Conservation (phyloP, 2,888 invertebrate genomes). For the Drosophila formosana region DNA sequence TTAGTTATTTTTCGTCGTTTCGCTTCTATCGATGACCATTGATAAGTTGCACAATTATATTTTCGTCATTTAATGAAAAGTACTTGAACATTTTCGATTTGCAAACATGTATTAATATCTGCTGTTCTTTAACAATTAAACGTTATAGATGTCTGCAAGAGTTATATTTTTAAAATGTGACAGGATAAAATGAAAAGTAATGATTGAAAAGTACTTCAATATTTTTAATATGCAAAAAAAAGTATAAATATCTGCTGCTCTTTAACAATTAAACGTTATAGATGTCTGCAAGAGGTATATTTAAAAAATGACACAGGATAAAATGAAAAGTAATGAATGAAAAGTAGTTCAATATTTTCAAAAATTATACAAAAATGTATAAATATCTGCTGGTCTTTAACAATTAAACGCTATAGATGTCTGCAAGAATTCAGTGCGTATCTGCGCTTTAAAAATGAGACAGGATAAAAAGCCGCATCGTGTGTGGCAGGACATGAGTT, state of each 20-base stretch:
- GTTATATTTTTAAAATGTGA: not conserved
- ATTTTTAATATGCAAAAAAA: too few relatives aligned
- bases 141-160: slow-evolving; percentile 5
- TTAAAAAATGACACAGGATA: too few relatives aligned
- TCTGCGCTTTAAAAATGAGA: slow-evolving; percentile 10
- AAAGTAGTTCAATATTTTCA: too few relatives aligned
- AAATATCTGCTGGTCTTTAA: not conserved
- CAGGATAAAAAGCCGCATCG: slow-evolving; percentile 5
- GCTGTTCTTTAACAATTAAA: not conserved
- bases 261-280: slow-evolving; percentile 1
- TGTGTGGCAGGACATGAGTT: slow-evolving; percentile 1
- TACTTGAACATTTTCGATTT: not conserved
- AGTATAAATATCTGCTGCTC: not conserved
- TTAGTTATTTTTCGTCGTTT: slow-evolving; percentile 21
- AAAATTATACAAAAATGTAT: too few relatives aligned
- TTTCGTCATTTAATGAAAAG: slow-evolving; percentile 19
- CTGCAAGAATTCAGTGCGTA: slow-evolving; percentile 1
- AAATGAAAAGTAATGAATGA: too few relatives aligned
- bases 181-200: too few relatives aligned
- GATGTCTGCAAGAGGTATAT: slow-evolving; percentile 3
- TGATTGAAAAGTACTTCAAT: too few relatives aligned
- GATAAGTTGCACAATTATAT: slow-evolving; percentile 53
- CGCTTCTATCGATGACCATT: slow-evolving; percentile 41
- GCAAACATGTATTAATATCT: not conserved
- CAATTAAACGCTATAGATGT: slow-evolving; percentile 3